A percentile compares a stretch with the other conserved stretches of the same genome.
Evolutionary conservation across 2,113 vertebrate genomes (phyloP).

Genomic region (Callipepla californica): DNA sequence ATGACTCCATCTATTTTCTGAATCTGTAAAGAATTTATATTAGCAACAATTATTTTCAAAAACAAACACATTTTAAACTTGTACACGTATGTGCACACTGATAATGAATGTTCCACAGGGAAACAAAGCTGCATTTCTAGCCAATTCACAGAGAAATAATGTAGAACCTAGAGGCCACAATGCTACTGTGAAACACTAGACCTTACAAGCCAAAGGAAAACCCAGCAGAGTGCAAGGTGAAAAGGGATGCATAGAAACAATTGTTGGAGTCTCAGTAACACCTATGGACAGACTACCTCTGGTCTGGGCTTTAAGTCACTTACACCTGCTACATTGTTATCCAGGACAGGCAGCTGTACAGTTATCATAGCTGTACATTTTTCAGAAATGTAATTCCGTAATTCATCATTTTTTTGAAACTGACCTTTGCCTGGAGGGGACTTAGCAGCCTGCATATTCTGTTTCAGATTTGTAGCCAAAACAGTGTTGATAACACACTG

Average conservation of each 20-base stretch:
- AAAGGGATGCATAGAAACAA: neutral
- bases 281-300: neutral
- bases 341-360: neutral
- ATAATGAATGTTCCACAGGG: neutral
- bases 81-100: neutral
- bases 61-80: neutral
- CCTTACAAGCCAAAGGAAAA: neutral
- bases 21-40: conserved; percentile 81
- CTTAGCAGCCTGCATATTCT: fast-evolving
- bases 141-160: neutral
- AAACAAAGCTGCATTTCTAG: neutral
- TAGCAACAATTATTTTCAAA: neutral
- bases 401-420: neutral
- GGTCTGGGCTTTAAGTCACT: neutral
- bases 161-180: neutral
- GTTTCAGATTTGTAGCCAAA: neutral
- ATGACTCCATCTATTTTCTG: conserved; percentile 96
- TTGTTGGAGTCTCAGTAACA: neutral
- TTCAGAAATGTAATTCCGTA: neutral
- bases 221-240: neutral
- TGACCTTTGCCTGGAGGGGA: neutral
- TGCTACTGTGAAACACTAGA: neutral
- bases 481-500: fast-evolving
- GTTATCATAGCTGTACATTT: neutral
- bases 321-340: neutral